Evolutionary conservation across 2,113 vertebrate species (phyloP), one percentile per base, ranked within the genome.

Genomic region (Lophotis ruficrista): DNA sequence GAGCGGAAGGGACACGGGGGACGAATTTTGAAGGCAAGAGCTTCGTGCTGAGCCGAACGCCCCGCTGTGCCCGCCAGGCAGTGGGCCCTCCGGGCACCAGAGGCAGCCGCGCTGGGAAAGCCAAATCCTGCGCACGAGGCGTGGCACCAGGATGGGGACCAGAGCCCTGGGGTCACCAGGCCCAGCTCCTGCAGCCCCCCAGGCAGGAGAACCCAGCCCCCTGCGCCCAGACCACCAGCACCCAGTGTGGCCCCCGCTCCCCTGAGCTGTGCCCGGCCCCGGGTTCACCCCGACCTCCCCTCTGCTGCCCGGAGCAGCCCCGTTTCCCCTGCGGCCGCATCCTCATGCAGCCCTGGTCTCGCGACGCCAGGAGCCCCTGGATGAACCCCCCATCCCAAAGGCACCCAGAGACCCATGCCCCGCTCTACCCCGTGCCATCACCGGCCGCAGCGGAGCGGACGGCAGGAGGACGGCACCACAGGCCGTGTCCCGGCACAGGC

Each of bases 401-500:
- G 7, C 62, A 33, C 35, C 30, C 9, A 0, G 17, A 6, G 38
- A 12, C 6, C 17, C 56, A 25, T 35, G 25, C 66, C 35, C 51
- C 0, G 1, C 64, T 53, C 7, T 48, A 66, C 71, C 48, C 83
- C 22, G 28, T 24, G 61, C 73, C 79, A 37, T 8, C 75, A 2
- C 43, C 2, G 2, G 41, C n/a, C 33, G 0, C 0, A 10, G 37
- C 0, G 1, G 56, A 62, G 47, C 64, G 54, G 61, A 33, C 10
- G 5, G 51, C 56, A 7, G 0, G 0, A 33, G 66, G 35, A 23
- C 1, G 9, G 7, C 72, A 7, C 30, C 1, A 0, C 0, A 16
- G 53, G 54, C 64, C 0, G 0, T 9, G 43, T 12, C 79, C 50
- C 0, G 14, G 31, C 70, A 30, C 64, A 14, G 69, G 6, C 41